A percentile compares a stretch with the other conserved stretches of the same genome.
Evolutionary conservation across 2,797 vertebrate genomes (phyloP).

Genomic region (Picus viridis): DNA sequence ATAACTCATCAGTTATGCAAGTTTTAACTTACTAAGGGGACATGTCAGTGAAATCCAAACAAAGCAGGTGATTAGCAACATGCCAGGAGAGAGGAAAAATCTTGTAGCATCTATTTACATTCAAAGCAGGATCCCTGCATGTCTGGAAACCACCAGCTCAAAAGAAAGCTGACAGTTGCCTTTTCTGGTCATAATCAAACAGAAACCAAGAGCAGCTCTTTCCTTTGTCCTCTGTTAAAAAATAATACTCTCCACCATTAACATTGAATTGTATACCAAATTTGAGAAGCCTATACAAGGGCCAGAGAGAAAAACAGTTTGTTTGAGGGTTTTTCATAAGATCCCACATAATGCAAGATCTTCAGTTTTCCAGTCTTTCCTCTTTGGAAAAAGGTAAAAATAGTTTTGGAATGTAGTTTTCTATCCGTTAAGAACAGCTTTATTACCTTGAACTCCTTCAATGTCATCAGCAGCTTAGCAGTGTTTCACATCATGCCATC

Average conservation of each 20-base stretch:
- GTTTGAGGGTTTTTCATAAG: fast-evolving
- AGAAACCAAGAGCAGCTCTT: background rate
- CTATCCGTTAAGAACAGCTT: background rate
- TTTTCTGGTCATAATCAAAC: background rate
- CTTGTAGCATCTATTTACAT: fast-evolving
- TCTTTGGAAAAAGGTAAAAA: background rate
- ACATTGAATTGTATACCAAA: background rate
- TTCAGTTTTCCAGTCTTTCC: background rate
- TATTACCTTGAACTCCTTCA: background rate
- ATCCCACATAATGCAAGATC: background rate
- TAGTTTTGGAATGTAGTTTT: background rate
- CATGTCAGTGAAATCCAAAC: background rate
- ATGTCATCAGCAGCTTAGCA: background rate
- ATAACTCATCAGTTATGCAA: background rate
- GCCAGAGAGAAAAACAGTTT: background rate
- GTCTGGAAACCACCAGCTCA: background rate
- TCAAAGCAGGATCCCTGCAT: background rate
- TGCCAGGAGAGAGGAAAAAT: background rate
- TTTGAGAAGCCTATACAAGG: background rate
- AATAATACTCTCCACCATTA: background rate
- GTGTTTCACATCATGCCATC: background rate
- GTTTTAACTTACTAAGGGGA: background rate
- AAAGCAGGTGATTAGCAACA: background rate
- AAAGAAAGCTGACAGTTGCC: background rate
- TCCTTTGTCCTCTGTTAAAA: background rate